Percentiles rank a stretch among this genome's conserved stretches.
Evolutionary conservation across 2,888 invertebrate genomes (phyloP).

Genomic region (Tricholauxania praeusta): DNA sequence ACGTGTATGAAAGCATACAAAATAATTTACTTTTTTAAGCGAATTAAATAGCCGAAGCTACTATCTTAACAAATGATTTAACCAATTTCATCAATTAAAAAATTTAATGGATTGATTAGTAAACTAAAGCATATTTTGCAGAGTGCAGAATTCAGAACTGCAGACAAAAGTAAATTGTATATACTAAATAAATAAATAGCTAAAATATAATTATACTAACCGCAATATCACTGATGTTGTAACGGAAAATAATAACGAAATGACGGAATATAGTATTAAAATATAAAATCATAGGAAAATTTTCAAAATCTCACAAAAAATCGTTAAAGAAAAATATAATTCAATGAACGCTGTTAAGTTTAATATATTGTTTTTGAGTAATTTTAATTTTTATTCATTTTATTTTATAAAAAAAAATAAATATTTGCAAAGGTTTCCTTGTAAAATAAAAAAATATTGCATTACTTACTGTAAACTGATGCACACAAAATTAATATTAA

Average conservation of each 20-base stretch:
- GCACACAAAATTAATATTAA: conserved; percentile 24
- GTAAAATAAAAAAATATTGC: conserved; percentile 40
- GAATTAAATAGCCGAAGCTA: too few species aligned
- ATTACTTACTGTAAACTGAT: conserved; percentile 31
- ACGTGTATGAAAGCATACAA: too few species aligned
- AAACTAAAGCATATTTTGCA: too few species aligned
- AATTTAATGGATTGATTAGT: too few species aligned
- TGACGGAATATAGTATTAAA: conserved; percentile 24
- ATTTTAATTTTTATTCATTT: not conserved
- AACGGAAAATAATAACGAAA: conserved; percentile 22
- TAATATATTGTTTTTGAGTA: not conserved
- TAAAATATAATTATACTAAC: too few species aligned
- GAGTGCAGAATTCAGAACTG: conserved; percentile 2
- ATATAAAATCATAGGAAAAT: conserved; percentile 21
- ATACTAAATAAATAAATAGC: not conserved
- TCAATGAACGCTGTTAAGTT: not conserved
- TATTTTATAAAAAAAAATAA: not conserved
- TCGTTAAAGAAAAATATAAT: not conserved
- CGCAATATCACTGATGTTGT: not conserved
- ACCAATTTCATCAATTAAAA: too few species aligned
- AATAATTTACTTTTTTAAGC: too few species aligned
- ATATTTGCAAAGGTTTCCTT: conserved; percentile 31
- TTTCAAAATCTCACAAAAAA: conserved; percentile 5
- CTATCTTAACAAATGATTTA: too few species aligned
- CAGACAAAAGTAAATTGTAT: not conserved